phyloP scores from a whole-genome alignment of 1,140 invertebrate genomes.

The Daktulosphaira vitifoliae region DNA sequence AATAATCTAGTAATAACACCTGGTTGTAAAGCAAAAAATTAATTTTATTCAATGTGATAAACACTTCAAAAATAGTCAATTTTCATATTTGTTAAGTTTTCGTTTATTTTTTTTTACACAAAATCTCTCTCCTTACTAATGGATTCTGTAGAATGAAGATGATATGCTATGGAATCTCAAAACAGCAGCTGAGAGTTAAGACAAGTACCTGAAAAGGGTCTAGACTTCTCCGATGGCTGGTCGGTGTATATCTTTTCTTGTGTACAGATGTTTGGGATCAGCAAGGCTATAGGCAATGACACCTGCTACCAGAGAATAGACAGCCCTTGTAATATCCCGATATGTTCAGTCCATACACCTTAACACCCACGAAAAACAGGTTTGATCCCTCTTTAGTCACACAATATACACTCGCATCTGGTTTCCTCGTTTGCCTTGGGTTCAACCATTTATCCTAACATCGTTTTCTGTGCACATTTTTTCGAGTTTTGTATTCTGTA shows the following conservation, averaged over 20 bases:
- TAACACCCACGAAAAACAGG: constrained; percentile 27
- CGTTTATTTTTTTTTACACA: too few relatives aligned
- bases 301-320: constrained; percentile 11
- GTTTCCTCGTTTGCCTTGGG: not conserved
- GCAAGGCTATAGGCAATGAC: constrained; percentile 19
- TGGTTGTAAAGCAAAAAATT: not conserved
- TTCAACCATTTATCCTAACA: not conserved
- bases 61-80: too few relatives aligned
- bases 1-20: constrained; percentile 17
- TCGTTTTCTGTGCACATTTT: not conserved
- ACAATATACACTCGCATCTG: constrained; percentile 10
- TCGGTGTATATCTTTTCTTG: not conserved
- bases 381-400: constrained; percentile 18
- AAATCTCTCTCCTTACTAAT: too few relatives aligned
- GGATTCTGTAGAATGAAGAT: too few relatives aligned
- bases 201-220: constrained; percentile 29
- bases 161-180: not conserved
- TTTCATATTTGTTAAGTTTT: too few relatives aligned
- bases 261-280: constrained; percentile 12
- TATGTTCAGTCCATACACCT: not conserved
- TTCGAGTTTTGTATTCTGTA: not conserved
- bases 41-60: too few relatives aligned
- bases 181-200: not conserved
- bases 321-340: constrained; percentile 6
- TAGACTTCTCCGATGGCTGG: constrained; percentile 12